Evolutionary conservation across 2,888 invertebrate genomes (phyloP), one percentile per base, ranked within the genome.

Genomic region (Neoaliturus tenellus): DNA sequence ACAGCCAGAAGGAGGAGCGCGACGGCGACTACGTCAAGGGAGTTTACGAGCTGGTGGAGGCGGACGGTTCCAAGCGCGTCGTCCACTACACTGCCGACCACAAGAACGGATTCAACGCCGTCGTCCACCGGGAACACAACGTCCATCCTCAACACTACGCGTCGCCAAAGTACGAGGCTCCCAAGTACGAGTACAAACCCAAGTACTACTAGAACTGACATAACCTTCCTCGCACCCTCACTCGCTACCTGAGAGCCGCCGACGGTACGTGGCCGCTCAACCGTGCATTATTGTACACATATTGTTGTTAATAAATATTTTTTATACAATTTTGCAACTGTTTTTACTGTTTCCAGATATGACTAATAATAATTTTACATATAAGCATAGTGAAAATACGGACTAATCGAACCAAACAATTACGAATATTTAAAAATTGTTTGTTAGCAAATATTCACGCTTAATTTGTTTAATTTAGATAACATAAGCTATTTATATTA

Each of bases 1-100:
- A 75, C 44, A 75, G 75, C 75, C 75, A 75, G 44, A 75, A 83
- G 83, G 75, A 83, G 83, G 78, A 83, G 78, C 81, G 85, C 81
- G 28, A 83, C 83, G 67, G 83, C 81, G 51, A 75, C 75, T 28
- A 28, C 28, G 75, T 75, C 44, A 23, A 75, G 17, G 75, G 75
- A 1, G 23, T 62, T n/a, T 85, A 85, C 39, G 83, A 62, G 75
- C 81, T 80, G 28, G 75, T 75, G 17, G 75, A 75, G 75, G 48
- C 75, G n/a, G 75, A 75, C 48, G 75, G 75, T n/a, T 82, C 84
- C 41, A 81, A 71, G 75, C 23, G 75, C 25, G 75, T 75, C 5
- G 75, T 75, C 0, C 28, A 55, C 82, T 75, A 75, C 75, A 67
- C 83, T 6, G 75, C 75, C 31, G 75, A 75, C 75, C 75, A 75